A percentile compares a stretch with the other conserved stretches of the same genome.
Conservation (phyloP, 2,113 vertebrate species). For the Macroglossus sobrinus region DNA sequence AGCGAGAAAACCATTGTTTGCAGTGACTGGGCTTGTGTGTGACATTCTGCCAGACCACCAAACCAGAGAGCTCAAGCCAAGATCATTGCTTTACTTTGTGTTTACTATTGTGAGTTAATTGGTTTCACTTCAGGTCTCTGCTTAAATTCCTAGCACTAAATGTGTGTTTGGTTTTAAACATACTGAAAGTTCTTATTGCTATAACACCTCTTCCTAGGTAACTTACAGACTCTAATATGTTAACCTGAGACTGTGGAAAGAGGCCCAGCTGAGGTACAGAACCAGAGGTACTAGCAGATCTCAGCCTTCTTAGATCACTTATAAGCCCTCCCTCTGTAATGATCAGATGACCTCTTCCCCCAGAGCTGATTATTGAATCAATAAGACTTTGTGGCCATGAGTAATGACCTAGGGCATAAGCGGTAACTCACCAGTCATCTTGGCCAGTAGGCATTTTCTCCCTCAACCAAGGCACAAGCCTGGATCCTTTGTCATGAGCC, state of each 20-base stretch:
- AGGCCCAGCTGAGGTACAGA: not conserved
- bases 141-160: constrained; percentile 69
- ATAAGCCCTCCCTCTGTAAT: constrained; percentile 3
- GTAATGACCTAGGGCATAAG: not conserved
- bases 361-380: not conserved
- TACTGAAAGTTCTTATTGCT: constrained; percentile 38
- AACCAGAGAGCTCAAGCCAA: constrained; percentile 35
- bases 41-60: constrained; percentile 38
- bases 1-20: constrained; percentile 21
- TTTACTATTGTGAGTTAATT: constrained; percentile 14
- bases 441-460: not conserved
- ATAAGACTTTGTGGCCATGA: not conserved
- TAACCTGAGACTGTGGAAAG: constrained; percentile 35
- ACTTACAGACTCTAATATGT: constrained; percentile 46
- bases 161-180: constrained; percentile 63
- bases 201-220: not conserved
- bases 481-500: not conserved
- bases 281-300: not conserved
- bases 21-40: constrained; percentile 46
- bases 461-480: not conserved
- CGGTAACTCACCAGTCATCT: not conserved
- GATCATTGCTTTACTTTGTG: constrained; percentile 57
- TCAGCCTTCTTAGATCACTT: constrained; percentile 7
- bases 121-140: constrained; percentile 52
- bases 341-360: not conserved